phyloP scores from a whole-genome alignment of 2,797 vertebrate genomes.

The Tenualosa ilisha region DNA sequence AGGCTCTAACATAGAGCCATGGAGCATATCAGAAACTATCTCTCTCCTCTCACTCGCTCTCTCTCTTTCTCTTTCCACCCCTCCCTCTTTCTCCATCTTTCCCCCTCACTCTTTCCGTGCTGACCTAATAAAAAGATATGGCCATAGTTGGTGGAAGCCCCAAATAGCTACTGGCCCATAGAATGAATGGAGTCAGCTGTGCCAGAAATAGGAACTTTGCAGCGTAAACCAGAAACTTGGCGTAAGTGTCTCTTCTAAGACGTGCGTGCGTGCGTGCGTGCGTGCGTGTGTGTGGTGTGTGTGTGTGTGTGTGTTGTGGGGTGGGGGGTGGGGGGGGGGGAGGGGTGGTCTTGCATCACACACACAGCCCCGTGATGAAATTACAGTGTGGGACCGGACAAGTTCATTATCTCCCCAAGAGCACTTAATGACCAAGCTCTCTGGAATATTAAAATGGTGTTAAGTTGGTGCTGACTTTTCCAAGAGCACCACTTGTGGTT shows the following conservation, averaged over 20 bases:
- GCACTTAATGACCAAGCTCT: conserved; percentile 13
- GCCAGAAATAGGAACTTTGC: neutral
- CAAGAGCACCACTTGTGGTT: conserved; percentile 17
- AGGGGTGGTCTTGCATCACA: neutral
- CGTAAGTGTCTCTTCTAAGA: neutral
- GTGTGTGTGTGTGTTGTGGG: no score
- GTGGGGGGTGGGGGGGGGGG: no score
- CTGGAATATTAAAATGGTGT: conserved; percentile 1
- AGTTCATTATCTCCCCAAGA: neutral
- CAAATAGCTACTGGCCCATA: conserved; percentile 22
- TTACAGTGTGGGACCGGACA: neutral
- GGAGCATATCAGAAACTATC: neutral
- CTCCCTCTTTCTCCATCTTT: neutral
- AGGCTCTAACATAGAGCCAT: neutral
- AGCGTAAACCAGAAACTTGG: conserved; percentile 14
- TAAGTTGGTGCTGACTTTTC: conserved; percentile 8
- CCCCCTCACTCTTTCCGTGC: neutral
- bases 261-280: no score
- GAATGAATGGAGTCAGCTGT: conserved; percentile 25
- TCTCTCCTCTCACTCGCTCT: neutral
- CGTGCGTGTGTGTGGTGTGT: no score
- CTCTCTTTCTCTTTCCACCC: neutral
- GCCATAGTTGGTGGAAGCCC: neutral
- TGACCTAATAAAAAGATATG: neutral
- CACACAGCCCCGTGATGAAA: conserved; percentile 10